phyloP scores from a whole-genome alignment of 1,140 invertebrate genomes.

The Cydia pomonella region DNA sequence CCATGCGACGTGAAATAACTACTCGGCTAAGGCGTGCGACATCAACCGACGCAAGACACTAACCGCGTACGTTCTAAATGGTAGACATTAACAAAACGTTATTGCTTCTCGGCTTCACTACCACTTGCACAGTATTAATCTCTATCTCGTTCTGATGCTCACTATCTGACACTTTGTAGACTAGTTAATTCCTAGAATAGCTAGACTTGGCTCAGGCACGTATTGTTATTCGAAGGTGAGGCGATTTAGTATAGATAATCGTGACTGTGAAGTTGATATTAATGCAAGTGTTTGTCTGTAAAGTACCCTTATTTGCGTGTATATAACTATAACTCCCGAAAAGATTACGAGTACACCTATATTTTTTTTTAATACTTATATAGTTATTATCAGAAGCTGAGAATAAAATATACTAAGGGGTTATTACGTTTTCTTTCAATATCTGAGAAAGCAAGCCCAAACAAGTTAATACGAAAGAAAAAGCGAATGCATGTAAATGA shows the following conservation, averaged over 20 bases:
- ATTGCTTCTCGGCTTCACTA: conserved; percentile 68
- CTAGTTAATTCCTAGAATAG: conserved; percentile 59
- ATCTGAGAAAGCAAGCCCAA: conserved; percentile 64
- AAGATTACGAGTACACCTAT: too few species aligned
- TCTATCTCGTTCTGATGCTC: conserved; percentile 64
- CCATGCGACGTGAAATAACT: conserved; percentile 61
- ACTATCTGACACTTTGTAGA: conserved; percentile 53
- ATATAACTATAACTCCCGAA: neutral
- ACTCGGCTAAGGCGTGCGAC: conserved; percentile 52
- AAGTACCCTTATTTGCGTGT: neutral
- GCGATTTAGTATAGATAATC: conserved; percentile 11
- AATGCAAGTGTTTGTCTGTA: neutral
- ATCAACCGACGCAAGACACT: conserved; percentile 61
- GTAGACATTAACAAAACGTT: conserved; percentile 73
- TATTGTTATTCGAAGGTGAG: conserved; percentile 30
- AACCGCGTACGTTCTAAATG: conserved; percentile 70
- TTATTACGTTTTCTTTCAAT: conserved; percentile 59
- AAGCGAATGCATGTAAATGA: conserved; percentile 71
- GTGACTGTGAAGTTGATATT: neutral
- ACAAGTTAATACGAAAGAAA: conserved; percentile 66
- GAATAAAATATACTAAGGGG: conserved; percentile 49
- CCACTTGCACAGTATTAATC: conserved; percentile 73
- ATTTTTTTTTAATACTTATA: too few species aligned
- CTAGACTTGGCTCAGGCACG: conserved; percentile 37
- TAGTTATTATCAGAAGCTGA: conserved; percentile 32